Evolutionary conservation across 2,113 vertebrate genomes (phyloP).

Genomic region (Psilopsiagon aymara): DNA sequence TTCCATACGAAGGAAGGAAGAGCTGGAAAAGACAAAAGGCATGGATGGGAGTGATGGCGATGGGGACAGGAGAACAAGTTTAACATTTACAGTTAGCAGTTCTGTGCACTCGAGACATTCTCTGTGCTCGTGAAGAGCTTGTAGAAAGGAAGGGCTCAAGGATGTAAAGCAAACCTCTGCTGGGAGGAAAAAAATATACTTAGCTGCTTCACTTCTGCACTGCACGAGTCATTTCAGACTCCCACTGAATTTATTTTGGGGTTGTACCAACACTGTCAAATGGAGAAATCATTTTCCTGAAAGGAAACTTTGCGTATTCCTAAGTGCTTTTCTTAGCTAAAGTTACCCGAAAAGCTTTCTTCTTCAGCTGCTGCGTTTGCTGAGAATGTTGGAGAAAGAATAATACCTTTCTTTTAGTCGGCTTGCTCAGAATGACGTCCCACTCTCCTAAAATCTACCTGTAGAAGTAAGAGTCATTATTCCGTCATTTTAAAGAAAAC

Average conservation of each 20-base stretch:
- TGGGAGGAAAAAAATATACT: constrained; percentile 51
- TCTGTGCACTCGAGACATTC: not conserved
- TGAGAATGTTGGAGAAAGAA: constrained; percentile 28
- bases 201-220: constrained; percentile 40
- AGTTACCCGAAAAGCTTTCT: constrained; percentile 62
- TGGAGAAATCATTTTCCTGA: constrained; percentile 65
- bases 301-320: constrained; percentile 63
- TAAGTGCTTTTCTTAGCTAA: constrained; percentile 61
- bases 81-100: not conserved
- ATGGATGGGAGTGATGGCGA: not conserved
- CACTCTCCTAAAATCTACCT: constrained; percentile 39
- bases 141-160: not conserved
- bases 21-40: constrained; percentile 22
- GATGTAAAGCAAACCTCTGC: constrained; percentile 53
- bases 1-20: not conserved
- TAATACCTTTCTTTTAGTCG: not conserved
- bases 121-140: not conserved
- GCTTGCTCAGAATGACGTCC: constrained; percentile 11
- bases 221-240: constrained; percentile 62
- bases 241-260: constrained; percentile 70
- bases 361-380: not conserved
- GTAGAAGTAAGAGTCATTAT: constrained; percentile 8
- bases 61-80: constrained; percentile 1
- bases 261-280: constrained; percentile 62
- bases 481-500: not conserved